These are phyloP conservation scores for Pimephales promelas DNA, from an alignment of 2,113 vertebrate genomes.

Conservation along the genomic window DNA sequence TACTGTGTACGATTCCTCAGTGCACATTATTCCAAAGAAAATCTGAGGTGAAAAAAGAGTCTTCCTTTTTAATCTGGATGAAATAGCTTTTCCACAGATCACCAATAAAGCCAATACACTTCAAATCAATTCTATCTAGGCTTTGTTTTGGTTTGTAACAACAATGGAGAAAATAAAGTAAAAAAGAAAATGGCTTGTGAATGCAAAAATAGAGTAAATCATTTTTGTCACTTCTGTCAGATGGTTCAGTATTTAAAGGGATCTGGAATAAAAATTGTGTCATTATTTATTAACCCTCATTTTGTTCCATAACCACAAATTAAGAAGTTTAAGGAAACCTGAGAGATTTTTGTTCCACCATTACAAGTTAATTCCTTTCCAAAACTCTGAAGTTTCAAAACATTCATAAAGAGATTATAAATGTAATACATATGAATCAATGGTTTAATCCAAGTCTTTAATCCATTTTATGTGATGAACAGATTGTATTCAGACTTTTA, in stretches of 20 bases:
- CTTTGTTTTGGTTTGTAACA: too few relatives aligned
- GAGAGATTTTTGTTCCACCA: not conserved
- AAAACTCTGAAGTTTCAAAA: not conserved
- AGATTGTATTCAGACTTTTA: not conserved
- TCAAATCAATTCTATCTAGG: too few relatives aligned
- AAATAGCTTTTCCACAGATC: not conserved
- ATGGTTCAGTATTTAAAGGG: too few relatives aligned
- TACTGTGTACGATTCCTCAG: not conserved
- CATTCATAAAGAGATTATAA: too few relatives aligned
- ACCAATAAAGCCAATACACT: too few relatives aligned
- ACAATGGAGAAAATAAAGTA: not conserved
- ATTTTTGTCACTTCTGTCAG: not conserved
- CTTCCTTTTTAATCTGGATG: conserved; percentile 5
- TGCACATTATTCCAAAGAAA: not conserved
- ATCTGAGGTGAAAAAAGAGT: not conserved
- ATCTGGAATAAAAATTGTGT: too few relatives aligned
- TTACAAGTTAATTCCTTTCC: not conserved
- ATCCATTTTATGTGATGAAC: not conserved
- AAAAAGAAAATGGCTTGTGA: not conserved
- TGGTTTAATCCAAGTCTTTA: not conserved
- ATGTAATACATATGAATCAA: not conserved
- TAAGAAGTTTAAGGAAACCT: not conserved
- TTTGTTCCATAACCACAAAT: not conserved
- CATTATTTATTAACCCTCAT: too few relatives aligned
- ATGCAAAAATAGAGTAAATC: not conserved